Evolutionary conservation across 2,797 vertebrate genomes (phyloP), one percentile per base, ranked within the genome.

Genomic region (Acanthiza pusilla): DNA sequence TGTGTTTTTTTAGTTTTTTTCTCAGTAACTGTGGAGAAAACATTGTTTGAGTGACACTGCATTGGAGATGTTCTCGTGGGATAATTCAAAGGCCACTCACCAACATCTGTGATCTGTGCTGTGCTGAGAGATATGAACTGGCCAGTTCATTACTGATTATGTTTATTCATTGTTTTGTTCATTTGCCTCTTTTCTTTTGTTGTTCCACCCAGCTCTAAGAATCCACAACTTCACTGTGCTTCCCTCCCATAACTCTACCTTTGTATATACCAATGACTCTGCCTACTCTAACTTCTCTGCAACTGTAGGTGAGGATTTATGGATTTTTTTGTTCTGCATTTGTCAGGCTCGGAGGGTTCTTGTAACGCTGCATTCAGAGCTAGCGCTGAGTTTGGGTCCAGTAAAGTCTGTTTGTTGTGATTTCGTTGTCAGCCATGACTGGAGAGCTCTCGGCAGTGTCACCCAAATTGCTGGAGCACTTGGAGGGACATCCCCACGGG

Each of bases 261-360:
- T 99, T 99, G 99, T 99, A 98, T 98, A 98, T 98, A 98, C 99
- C 99, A 99, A 99, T 99, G 99, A 99, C 97, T 99, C 99, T 98
- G 98, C 99, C 98, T 99, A 99, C 99, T 99, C 99, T 99, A 99
- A 99, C 98, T 98, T 98, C 98, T 99, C 99, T 97, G 99, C 99
- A 92, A 99, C 99, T 89, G 99, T 99, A 99, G 99, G 99, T 99
- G 99, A 99, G 99, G 97, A 98, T 84, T 92, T 85, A 45, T 18
- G 47, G 71, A 40, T 51, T 70, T n/a, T 78, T 72, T 81, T 76
- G 20, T 93, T 93, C 93, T 80, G 51, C 60, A 27, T 94, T 92
- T 77, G n/a, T 85, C 83, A 26, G 18, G 51, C 25, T 23, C 81
- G 92, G 82, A 79, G 72, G 74, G 47, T 47, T 90, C 72, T 85